Evolutionary conservation across 2,113 vertebrate species (phyloP).

Genomic region (Misgurnus mizolepis): DNA sequence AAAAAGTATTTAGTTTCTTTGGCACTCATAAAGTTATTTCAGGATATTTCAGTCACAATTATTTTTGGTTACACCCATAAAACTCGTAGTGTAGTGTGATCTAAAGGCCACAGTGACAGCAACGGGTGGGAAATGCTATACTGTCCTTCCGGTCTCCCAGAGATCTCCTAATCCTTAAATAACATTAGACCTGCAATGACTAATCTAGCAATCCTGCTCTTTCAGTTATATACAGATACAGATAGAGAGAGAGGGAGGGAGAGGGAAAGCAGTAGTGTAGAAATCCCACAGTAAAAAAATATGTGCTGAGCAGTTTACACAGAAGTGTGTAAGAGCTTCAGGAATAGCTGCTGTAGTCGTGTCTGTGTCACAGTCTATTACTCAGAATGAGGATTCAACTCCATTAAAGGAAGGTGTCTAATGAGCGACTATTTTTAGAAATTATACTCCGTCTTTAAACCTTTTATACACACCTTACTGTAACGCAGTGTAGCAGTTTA

Average conservation of each 20-base stretch:
- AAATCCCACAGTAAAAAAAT: slow-evolving; percentile 5
- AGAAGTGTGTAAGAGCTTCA: slow-evolving; percentile 17
- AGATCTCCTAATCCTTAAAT: slow-evolving; percentile 48
- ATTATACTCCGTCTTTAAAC: slow-evolving; percentile 58
- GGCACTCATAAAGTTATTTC: background rate
- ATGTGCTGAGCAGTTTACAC: slow-evolving; percentile 12
- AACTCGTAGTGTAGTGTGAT: background rate
- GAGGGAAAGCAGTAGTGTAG: background rate
- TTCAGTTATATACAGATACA: slow-evolving; percentile 14
- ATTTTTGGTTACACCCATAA: background rate
- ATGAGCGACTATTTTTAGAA: slow-evolving; percentile 65
- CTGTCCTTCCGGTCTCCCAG: slow-evolving; percentile 27
- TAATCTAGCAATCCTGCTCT: slow-evolving; percentile 41
- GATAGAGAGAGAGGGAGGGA: background rate
- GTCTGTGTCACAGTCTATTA: slow-evolving; percentile 47
- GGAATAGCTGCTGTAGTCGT: slow-evolving; percentile 19
- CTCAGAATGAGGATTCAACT: slow-evolving; percentile 54
- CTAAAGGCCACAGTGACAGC: background rate
- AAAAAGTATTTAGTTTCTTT: background rate
- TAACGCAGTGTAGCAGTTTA: slow-evolving; percentile 1
- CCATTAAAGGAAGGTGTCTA: slow-evolving; percentile 44
- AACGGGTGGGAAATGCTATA: background rate
- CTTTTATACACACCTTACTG: background rate
- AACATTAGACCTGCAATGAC: slow-evolving; percentile 14
- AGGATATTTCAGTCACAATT: background rate